These are phyloP conservation scores for Syngnathoides biaculeatus DNA, from an alignment of 2,113 vertebrate genomes.

Conservation along the genomic window DNA sequence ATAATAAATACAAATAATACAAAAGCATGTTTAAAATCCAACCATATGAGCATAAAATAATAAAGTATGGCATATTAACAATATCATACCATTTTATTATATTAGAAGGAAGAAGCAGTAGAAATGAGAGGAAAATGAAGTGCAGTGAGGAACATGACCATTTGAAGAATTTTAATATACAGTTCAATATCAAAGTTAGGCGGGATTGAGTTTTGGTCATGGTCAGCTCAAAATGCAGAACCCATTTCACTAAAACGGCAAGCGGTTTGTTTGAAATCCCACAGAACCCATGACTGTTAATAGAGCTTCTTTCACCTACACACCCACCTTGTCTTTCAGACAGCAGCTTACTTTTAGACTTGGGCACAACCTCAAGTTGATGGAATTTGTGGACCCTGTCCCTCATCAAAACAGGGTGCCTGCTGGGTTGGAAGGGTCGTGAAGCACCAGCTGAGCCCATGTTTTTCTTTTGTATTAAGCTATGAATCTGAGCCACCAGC, in stretches of 20 bases:
- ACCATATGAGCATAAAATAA: neutral
- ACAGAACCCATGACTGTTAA: neutral
- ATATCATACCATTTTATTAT: neutral
- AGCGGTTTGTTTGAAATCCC: constrained; percentile 3
- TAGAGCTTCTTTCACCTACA: constrained; percentile 70
- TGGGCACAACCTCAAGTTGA: constrained; percentile 83
- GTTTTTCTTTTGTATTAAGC: constrained; percentile 88
- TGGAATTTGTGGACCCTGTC: constrained; percentile 95
- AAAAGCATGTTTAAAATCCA: neutral
- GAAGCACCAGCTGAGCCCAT: constrained; percentile 68
- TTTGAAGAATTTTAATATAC: neutral
- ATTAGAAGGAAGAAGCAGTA: neutral
- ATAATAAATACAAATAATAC: neutral
- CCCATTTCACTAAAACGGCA: neutral
- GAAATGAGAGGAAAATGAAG: neutral
- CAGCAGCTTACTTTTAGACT: constrained; percentile 74
- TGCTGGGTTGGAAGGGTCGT: constrained; percentile 73
- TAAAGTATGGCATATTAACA: neutral
- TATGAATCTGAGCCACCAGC: constrained; percentile 86
- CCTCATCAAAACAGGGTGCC: constrained; percentile 80
- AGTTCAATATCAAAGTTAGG: neutral
- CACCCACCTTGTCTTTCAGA: constrained; percentile 86
- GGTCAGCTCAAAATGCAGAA: neutral
- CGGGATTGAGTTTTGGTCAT: neutral
- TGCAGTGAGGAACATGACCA: neutral